phyloP scores from a whole-genome alignment of 2,888 invertebrate species.

The Drosophila buzzatii region DNA sequence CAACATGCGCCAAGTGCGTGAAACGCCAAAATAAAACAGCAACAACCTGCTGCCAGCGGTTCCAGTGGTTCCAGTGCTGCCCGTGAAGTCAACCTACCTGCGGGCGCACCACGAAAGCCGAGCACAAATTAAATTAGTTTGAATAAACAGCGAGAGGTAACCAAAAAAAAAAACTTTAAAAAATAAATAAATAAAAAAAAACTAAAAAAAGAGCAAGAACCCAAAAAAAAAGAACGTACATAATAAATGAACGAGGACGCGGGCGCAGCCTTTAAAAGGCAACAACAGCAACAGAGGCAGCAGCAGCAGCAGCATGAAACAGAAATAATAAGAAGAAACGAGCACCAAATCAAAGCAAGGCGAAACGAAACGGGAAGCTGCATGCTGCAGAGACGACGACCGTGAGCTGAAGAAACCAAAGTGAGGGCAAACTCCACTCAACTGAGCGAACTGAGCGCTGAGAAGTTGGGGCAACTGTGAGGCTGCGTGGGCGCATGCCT shows the following conservation, averaged over 20 bases:
- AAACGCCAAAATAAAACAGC: conserved; percentile 77
- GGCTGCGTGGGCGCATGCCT: conserved; percentile 79
- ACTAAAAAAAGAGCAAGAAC: conserved; percentile 34
- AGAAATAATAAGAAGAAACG: conserved; percentile 58
- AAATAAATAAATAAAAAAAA: conserved; percentile 29
- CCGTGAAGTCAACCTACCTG: conserved; percentile 56
- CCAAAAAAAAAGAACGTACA: conserved; percentile 60
- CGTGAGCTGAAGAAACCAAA: conserved; percentile 37
- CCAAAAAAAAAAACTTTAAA: conserved; percentile 42
- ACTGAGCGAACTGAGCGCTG: neutral
- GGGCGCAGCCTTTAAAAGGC: conserved; percentile 77
- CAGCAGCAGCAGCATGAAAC: neutral
- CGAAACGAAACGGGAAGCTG: conserved; percentile 36
- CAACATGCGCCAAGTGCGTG: conserved; percentile 81
- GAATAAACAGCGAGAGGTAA: conserved; percentile 77
- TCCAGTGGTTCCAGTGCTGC: conserved; percentile 30
- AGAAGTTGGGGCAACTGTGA: conserved; percentile 21
- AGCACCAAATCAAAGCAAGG: conserved; percentile 63
- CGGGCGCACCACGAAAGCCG: conserved; percentile 71
- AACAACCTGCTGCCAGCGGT: conserved; percentile 73
- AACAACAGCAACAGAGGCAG: conserved; percentile 18
- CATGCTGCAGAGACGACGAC: conserved; percentile 39
- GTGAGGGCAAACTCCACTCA: conserved; percentile 16
- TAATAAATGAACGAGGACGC: conserved; percentile 74
- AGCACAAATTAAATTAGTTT: conserved; percentile 80